These are phyloP conservation scores for Natrix natrix DNA, from an alignment of 2,797 vertebrate species.

Conservation along the genomic window DNA sequence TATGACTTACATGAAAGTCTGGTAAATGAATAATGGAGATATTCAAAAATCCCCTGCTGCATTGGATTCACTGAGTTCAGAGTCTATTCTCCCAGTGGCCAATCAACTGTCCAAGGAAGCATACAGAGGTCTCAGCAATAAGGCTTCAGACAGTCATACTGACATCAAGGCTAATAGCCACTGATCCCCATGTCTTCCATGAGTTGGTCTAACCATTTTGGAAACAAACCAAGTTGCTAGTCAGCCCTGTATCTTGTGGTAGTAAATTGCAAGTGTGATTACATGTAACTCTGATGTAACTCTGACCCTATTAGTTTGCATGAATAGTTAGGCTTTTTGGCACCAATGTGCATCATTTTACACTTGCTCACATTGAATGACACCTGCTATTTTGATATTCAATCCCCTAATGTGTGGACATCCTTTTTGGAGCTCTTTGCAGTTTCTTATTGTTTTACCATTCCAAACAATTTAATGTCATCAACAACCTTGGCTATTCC, in stretches of 20 bases:
- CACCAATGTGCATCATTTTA: background rate
- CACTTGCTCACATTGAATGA: background rate
- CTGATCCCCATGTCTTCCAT: background rate
- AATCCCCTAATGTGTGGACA: background rate
- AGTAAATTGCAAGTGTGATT: background rate
- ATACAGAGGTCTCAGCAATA: background rate
- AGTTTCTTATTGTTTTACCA: background rate
- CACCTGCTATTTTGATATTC: background rate
- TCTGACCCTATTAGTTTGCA: background rate
- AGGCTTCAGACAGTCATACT: background rate
- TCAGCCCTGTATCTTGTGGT: background rate
- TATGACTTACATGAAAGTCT: background rate
- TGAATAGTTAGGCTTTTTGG: background rate
- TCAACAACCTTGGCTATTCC: background rate
- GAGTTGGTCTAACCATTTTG: background rate
- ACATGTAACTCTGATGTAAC: background rate
- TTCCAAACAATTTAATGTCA: background rate
- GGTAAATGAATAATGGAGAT: background rate
- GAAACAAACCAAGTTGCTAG: background rate
- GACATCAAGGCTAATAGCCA: background rate
- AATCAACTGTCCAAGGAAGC: background rate
- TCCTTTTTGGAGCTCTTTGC: background rate
- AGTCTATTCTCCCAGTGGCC: background rate
- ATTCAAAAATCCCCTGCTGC: background rate
- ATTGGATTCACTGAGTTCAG: background rate